Conservation (phyloP, 2,797 vertebrate species). For the Vultur gryphus region DNA sequence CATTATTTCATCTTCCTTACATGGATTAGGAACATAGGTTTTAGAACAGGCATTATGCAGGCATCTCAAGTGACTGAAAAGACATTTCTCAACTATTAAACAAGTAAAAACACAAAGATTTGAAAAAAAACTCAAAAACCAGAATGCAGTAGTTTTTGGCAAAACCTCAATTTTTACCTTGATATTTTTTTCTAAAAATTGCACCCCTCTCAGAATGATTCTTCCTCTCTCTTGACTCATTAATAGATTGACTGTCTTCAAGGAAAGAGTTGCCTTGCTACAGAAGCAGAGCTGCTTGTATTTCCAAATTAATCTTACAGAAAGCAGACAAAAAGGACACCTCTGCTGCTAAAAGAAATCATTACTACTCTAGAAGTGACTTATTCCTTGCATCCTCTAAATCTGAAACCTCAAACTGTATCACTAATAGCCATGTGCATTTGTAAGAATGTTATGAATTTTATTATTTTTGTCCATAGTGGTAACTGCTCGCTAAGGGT, state of each 20-base stretch:
- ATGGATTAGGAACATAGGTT: neutral
- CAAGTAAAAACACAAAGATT: neutral
- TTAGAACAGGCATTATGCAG: neutral
- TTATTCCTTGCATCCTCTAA: neutral
- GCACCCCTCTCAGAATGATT: neutral
- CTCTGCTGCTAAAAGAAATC: neutral
- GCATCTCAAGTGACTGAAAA: neutral
- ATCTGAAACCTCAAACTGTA: conserved; percentile 7
- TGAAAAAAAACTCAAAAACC: fast-evolving
- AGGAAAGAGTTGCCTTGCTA: neutral
- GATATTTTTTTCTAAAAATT: neutral
- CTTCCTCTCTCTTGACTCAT: neutral
- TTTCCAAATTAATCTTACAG: neutral
- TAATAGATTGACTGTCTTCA: neutral
- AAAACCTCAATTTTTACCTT: neutral
- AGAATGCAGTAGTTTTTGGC: neutral
- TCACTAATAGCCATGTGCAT: neutral
- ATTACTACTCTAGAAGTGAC: neutral
- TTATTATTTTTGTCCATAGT: neutral
- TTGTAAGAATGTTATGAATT: neutral
- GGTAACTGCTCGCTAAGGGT: neutral
- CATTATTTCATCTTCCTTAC: neutral
- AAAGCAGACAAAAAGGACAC: neutral
- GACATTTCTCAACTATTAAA: neutral
- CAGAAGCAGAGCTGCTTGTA: neutral